Evolutionary conservation across 2,113 vertebrate genomes (phyloP), one percentile per base, ranked within the genome.

Genomic region (Machaerirhynchus nigripectus): DNA sequence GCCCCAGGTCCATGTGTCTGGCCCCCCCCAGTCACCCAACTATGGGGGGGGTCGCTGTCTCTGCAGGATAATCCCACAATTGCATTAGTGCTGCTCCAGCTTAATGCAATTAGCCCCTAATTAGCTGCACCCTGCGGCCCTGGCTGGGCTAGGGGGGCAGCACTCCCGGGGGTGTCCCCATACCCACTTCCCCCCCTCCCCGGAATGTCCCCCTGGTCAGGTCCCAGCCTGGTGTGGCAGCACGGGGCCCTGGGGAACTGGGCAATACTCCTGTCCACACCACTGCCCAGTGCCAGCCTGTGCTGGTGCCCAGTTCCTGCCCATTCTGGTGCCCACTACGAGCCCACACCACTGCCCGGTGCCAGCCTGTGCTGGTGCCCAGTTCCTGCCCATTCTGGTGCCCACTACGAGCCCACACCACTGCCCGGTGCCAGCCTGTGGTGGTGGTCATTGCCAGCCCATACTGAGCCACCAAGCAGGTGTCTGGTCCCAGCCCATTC

Each of bases 131-230:
- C 87, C 89, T 21, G 5, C 2, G 26, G 80, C 15, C 55, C 49
- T 18, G 35, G 52, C 63, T 8, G 23, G n/a, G 73, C 42, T 56
- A 7, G 75, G 23, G 37, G n/a, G 14, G 33, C 26, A 37, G 55
- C 4, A 5, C 35, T 64, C 50, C 17, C 1, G 2, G 23, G 26
- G 19, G 24, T 44, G 70, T 56, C 53, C n/a, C 46, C 13, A 4
- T 2, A 13, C 7, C 59, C 30, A 1, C 0, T n/a, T 9, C 2
- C 0, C 1, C 5, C 11, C 30, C 11, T 26, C 27, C 9, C 5
- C 1, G 26, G 31, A 67, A 67, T 9, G 17, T 55, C 27, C 65
- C 57, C 17, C 15, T 39, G 17, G 26, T 18, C 9, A 31, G 42
- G 12, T 50, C 22, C 53, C 64, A 71, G 44, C 23, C 55, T 24